These are phyloP conservation scores for Odontomachus brunneus DNA, from an alignment of 1,140 invertebrate species.

Conservation along the genomic window DNA sequence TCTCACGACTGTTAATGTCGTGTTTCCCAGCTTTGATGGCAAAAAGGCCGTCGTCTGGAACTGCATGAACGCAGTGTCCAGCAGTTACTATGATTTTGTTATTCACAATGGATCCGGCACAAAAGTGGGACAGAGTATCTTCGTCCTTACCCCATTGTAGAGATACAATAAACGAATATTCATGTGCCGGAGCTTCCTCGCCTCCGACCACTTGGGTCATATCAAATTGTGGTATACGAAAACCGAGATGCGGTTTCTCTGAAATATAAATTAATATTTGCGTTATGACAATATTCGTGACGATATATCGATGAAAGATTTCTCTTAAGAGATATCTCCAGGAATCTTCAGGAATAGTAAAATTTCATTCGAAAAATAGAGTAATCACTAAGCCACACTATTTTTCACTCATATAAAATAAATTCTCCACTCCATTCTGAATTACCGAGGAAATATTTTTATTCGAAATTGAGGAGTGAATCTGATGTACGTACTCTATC, in stretches of 20 bases:
- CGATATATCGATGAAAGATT: not conserved
- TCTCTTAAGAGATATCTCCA: too few relatives aligned
- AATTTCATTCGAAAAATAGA: too few relatives aligned
- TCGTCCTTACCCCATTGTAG: slow-evolving; percentile 76
- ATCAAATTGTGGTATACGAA: not conserved
- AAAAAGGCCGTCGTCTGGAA: slow-evolving; percentile 69
- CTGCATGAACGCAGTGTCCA: slow-evolving; percentile 84
- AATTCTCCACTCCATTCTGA: too few relatives aligned
- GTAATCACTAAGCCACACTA: too few relatives aligned
- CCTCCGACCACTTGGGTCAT: slow-evolving; percentile 83
- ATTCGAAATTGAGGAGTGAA: too few relatives aligned
- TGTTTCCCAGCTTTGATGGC: slow-evolving; percentile 77
- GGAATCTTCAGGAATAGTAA: too few relatives aligned
- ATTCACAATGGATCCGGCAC: slow-evolving; percentile 86
- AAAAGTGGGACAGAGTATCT: slow-evolving; percentile 81
- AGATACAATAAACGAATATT: slow-evolving; percentile 85
- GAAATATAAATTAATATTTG: not conserved
- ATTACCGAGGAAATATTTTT: too few relatives aligned
- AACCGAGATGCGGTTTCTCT: slow-evolving; percentile 44
- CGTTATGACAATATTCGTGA: not conserved
- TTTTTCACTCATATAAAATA: too few relatives aligned
- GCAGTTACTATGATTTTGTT: slow-evolving; percentile 85
- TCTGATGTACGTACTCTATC: too few relatives aligned
- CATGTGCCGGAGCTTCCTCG: slow-evolving; percentile 75
- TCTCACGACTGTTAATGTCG: slow-evolving; percentile 72